These are phyloP conservation scores for Temnothorax unifasciatus DNA, from an alignment of 2,888 invertebrate genomes.

Conservation along the genomic window DNA sequence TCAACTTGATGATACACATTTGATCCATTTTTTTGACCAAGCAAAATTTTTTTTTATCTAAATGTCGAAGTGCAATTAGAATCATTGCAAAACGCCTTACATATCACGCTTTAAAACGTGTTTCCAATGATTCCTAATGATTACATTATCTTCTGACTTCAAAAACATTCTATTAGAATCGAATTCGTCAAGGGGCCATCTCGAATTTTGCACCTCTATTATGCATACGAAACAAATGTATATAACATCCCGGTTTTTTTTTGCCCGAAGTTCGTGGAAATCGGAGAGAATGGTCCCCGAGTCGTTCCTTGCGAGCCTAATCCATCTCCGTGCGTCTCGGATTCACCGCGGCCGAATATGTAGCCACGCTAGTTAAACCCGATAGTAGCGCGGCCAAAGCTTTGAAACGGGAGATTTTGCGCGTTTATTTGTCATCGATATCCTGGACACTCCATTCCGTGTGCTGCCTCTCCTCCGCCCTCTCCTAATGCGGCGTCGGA, in stretches of 20 bases:
- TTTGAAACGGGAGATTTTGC: slow-evolving; percentile 74
- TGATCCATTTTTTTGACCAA: background rate
- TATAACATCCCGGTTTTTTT: background rate
- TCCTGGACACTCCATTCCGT: slow-evolving; percentile 56
- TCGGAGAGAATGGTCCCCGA: slow-evolving; percentile 3
- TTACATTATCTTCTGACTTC: background rate
- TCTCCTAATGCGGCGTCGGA: slow-evolving; percentile 51
- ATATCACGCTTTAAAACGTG: background rate
- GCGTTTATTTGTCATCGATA: slow-evolving; percentile 76
- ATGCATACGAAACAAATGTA: background rate
- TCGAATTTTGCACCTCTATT: background rate
- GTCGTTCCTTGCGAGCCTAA: slow-evolving; percentile 52
- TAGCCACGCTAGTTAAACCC: slow-evolving; percentile 67
- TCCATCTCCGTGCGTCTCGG: slow-evolving; percentile 57
- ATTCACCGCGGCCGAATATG: slow-evolving; percentile 37
- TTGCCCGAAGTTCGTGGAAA: background rate
- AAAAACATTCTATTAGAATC: background rate
- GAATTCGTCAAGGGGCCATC: background rate
- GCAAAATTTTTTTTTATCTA: background rate
- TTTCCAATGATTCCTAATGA: background rate
- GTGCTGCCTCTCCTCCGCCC: background rate
- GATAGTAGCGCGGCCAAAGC: slow-evolving; percentile 68
- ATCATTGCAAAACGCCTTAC: background rate
- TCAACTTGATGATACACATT: background rate
- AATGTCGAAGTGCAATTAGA: background rate